Conservation (phyloP, 2,113 vertebrate species). For the Aphyosemion australe region DNA sequence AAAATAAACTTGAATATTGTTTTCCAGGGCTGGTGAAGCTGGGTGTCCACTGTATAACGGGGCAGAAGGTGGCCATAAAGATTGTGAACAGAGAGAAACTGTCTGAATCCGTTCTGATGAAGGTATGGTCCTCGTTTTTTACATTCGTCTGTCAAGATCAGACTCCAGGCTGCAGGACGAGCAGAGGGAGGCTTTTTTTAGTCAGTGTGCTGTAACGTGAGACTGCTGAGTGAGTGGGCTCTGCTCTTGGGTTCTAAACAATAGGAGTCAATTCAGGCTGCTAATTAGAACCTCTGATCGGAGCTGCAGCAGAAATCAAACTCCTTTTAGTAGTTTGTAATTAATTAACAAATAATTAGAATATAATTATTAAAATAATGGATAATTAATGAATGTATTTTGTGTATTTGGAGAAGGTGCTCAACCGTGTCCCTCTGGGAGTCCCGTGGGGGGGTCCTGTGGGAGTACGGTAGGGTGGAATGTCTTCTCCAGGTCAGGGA, state of each 20-base stretch:
- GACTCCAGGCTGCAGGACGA: conserved; percentile 18
- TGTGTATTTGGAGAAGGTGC: no score
- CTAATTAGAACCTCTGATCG: conserved; percentile 51
- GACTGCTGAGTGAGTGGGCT: conserved; percentile 56
- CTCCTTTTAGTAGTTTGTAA: not conserved
- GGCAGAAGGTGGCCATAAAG: conserved; percentile 97
- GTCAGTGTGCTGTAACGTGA: conserved; percentile 43
- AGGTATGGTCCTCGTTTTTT: conserved; percentile 55
- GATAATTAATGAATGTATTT: no score
- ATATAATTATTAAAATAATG: no score
- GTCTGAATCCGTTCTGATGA: conserved; percentile 93
- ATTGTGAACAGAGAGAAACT: conserved; percentile 99
- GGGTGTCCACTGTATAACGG: conserved; percentile 92
- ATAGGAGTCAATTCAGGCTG: conserved; percentile 48
- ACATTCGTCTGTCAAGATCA: not conserved
- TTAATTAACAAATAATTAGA: no score
- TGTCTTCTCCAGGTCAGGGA: no score
- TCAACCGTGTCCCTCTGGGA: no score
- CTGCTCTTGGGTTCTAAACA: conserved; percentile 45
- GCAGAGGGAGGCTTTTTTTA: conserved; percentile 39
- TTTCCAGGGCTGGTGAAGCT: conserved; percentile 89
- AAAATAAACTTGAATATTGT: no score
- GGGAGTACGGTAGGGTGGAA: no score
- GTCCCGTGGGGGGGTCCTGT: no score
- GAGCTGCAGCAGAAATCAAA: conserved; percentile 23